These are phyloP conservation scores for Carcharodon carcharias DNA, from an alignment of 2,797 vertebrate genomes.

Conservation along the genomic window DNA sequence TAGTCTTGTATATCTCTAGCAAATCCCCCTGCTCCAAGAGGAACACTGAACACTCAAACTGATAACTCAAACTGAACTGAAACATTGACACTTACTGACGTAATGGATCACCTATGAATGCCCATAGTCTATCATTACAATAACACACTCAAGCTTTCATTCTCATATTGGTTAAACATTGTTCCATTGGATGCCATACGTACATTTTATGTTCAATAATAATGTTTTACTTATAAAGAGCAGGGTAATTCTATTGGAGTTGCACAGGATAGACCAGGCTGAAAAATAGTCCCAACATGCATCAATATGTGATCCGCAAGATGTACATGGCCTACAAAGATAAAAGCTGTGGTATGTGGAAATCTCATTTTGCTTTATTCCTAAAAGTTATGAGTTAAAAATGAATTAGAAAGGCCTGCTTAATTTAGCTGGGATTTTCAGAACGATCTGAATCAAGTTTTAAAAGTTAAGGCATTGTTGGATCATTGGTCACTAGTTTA, in stretches of 20 bases:
- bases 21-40: too few relatives aligned
- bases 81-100: neutral
- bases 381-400: neutral
- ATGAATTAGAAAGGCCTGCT: neutral
- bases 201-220: neutral
- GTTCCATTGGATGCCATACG: neutral
- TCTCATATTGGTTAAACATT: neutral
- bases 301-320: neutral
- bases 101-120: neutral
- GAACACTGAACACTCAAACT: too few relatives aligned
- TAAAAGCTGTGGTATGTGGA: neutral
- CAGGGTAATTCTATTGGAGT: neutral
- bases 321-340: neutral
- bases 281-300: neutral
- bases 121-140: neutral
- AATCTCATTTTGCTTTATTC: neutral
- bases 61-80: neutral
- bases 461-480: neutral
- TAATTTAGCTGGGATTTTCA: neutral
- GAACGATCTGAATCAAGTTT: neutral
- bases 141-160: neutral
- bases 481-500: too few relatives aligned
- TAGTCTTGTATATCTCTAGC: too few relatives aligned
- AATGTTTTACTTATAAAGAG: neutral
- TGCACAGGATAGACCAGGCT: neutral